phyloP scores from a whole-genome alignment of 2,888 invertebrate genomes.

The Lutraria lutraria region DNA sequence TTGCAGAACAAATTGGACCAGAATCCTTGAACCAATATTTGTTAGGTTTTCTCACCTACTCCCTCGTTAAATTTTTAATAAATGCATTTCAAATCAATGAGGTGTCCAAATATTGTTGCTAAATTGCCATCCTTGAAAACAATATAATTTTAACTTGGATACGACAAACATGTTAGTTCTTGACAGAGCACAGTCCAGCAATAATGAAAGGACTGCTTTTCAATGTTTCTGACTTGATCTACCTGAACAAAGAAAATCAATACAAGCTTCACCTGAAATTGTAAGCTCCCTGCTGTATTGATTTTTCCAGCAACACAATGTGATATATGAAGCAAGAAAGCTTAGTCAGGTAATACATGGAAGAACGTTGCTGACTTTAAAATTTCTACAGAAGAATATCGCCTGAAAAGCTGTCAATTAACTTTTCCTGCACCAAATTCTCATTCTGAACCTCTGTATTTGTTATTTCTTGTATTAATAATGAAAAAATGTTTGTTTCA shows the following conservation, averaged over 20 bases:
- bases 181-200: neutral
- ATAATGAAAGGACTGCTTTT: conserved; percentile 12
- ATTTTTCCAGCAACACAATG: neutral
- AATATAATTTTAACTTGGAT: neutral
- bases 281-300: conserved; percentile 24
- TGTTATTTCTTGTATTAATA: neutral
- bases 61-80: neutral
- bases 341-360: neutral
- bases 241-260: conserved; percentile 28
- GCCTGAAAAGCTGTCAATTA: neutral
- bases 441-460: neutral
- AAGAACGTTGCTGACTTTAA: neutral
- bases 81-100: neutral
- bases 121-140: neutral
- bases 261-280: neutral
- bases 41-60: neutral
- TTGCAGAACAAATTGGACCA: neutral
- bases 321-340: conserved; percentile 18
- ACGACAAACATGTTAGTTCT: neutral
- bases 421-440: neutral
- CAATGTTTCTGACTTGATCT: neutral
- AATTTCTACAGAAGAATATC: neutral
- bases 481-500: neutral
- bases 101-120: neutral
- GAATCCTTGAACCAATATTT: conserved; percentile 13